Conservation (phyloP, 2,888 invertebrate genomes). For the Ennomos erosarius region DNA sequence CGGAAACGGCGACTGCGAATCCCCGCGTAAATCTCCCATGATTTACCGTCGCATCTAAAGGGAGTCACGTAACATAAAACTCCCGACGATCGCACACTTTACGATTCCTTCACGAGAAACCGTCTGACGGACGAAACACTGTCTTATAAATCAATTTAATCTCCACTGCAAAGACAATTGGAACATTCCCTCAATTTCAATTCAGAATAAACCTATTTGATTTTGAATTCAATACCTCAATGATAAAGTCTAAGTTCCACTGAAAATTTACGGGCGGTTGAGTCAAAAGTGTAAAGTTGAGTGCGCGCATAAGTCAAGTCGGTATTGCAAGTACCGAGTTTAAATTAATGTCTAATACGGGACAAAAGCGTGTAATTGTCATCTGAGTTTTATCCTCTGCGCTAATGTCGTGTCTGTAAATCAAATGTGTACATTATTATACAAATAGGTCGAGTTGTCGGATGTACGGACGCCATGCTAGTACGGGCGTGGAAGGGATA, state of each 20-base stretch:
- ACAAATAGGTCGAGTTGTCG: conserved; percentile 56
- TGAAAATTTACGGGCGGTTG: conserved; percentile 37
- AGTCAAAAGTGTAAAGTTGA: conserved; percentile 48
- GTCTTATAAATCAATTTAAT: conserved; percentile 81
- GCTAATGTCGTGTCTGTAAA: conserved; percentile 62
- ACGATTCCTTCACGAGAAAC: conserved; percentile 69
- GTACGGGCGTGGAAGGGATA: conserved; percentile 18
- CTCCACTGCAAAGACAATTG: conserved; percentile 75
- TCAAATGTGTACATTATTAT: conserved; percentile 61
- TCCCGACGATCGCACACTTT: conserved; percentile 64
- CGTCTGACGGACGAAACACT: conserved; percentile 68
- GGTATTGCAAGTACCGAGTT: conserved; percentile 52
- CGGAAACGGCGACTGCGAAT: conserved; percentile 56
- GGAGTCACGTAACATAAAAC: conserved; percentile 52
- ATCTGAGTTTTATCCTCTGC: conserved; percentile 65
- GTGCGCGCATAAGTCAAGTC: conserved; percentile 68
- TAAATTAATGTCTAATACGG: conserved; percentile 70
- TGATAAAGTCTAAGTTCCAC: conserved; percentile 37
- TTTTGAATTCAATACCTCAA: conserved; percentile 21
- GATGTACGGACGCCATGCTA: conserved; percentile 26
- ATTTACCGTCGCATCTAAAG: conserved; percentile 73
- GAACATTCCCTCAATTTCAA: conserved; percentile 47
- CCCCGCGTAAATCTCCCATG: conserved; percentile 62
- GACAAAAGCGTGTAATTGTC: conserved; percentile 72
- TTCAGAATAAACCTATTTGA: conserved; percentile 21